These are phyloP conservation scores for Podiceps cristatus DNA, from an alignment of 2,113 vertebrate genomes.

Conservation along the genomic window DNA sequence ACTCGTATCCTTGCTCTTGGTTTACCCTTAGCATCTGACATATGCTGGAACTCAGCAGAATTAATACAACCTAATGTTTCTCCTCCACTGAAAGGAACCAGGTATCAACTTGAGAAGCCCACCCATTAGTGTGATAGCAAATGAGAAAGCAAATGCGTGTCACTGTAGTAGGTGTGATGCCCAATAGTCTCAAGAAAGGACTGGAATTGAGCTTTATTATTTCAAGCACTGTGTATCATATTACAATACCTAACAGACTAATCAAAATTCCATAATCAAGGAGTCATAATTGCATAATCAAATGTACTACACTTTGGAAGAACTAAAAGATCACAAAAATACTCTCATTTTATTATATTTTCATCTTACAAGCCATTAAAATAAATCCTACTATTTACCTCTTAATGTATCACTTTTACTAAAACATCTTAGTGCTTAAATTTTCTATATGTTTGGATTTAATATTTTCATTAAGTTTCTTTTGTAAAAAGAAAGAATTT, in stretches of 20 bases:
- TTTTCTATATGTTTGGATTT: not conserved
- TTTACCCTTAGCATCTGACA: not conserved
- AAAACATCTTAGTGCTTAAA: not conserved
- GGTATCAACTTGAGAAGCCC: not conserved
- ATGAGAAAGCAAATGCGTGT: not conserved
- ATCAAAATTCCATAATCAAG: not conserved
- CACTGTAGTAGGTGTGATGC: not conserved
- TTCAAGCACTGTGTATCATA: not conserved
- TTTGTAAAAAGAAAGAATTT: not conserved
- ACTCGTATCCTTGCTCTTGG: not conserved
- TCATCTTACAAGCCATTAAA: not conserved
- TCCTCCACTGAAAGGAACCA: not conserved
- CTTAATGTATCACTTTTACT: not conserved
- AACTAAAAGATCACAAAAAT: not conserved
- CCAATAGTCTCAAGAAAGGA: not conserved
- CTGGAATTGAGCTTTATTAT: not conserved
- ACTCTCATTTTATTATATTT: not conserved
- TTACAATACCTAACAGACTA: not conserved
- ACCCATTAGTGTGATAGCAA: not conserved
- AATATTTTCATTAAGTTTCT: not conserved
- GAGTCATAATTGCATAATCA: not conserved
- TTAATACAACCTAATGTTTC: not conserved
- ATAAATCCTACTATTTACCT: not conserved
- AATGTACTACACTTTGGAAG: not conserved
- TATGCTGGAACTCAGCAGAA: not conserved